Evolutionary conservation across 2,113 vertebrate genomes (phyloP), one percentile per base, ranked within the genome.

Genomic region (Myotis davidii): DNA sequence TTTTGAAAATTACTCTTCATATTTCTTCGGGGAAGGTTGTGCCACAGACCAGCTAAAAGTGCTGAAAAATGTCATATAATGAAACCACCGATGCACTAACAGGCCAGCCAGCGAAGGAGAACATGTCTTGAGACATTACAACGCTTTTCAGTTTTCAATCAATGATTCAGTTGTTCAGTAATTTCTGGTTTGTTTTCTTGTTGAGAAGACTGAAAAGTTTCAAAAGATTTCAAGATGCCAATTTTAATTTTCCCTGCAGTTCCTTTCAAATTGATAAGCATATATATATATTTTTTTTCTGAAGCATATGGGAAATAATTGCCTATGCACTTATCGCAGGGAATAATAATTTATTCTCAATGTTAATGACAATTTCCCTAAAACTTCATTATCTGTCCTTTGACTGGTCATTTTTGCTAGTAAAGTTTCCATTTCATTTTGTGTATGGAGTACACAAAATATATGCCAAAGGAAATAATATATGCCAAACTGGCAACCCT

Each of bases 1-100:
- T 94, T 98, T 98, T 98, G 97, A 98, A 98, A 98, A 98, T 98
- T 90, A 97, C 96, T 98, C 88, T 96, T 95, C 83, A 1, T 67
- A 96, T 97, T 96, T 97, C 96, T 94, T 98, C 88, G 81, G 77
- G 37, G 69, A 32, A 34, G 81, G 42, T 73, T 95, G 85, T 90
- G 85, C 88, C 88, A 81, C 85, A 96, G 87, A 65, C 78, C 94
- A 88, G 85, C 96, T 89, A 50, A 85, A 98, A 97, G 84, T 97
- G 95, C 83, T 96, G 69, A 52, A 91, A 92, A 90, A 72, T 95
- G 88, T 86, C 88, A 29, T 74, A 73, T 97, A 95, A 97, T 97
- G 94, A 97, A 97, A 91, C 72, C 85, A 79, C 88, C 32, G 12
- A 83, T 89, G 77, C 65, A 81, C 78, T 94, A 45, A 78, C 85